phyloP scores from a whole-genome alignment of 1,140 invertebrate species.

The Panagrolaimus sp. region DNA sequence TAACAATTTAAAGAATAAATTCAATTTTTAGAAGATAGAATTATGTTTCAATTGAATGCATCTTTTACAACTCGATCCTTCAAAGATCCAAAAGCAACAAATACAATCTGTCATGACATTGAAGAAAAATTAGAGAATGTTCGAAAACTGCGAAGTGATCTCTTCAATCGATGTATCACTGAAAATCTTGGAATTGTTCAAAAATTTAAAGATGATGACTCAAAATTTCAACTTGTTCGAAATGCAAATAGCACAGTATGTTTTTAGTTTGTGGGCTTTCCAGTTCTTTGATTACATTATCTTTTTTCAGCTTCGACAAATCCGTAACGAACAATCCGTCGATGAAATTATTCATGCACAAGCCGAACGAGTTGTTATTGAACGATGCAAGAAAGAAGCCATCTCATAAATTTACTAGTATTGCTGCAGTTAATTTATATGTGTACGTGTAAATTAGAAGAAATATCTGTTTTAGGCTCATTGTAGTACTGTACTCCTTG shows the following conservation, averaged over 20 bases:
- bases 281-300: neutral
- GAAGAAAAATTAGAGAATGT: conserved; percentile 26
- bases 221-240: conserved; percentile 13
- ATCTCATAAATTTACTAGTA: conserved; percentile 2
- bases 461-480: neutral
- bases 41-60: conserved; percentile 43
- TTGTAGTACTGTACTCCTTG: neutral
- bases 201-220: conserved; percentile 10
- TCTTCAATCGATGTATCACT: conserved; percentile 13
- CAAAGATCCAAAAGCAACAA: conserved; percentile 13
- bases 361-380: conserved; percentile 33
- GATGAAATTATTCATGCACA: conserved; percentile 36
- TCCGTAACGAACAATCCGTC: conserved; percentile 33
- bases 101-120: conserved; percentile 34
- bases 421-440: neutral
- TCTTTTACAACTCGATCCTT: conserved; percentile 43
- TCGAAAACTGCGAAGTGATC: conserved; percentile 18
- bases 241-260: conserved; percentile 32
- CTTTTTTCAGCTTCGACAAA: conserved; percentile 31
- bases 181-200: conserved; percentile 9
- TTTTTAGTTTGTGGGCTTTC: conserved; percentile 2
- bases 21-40: conserved; percentile 30
- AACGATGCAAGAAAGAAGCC: conserved; percentile 41
- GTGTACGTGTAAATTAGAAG: too few species aligned
- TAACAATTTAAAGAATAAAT: conserved; percentile 36